phyloP scores from a whole-genome alignment of 2,888 invertebrate species.

The Aethes cnicana region DNA sequence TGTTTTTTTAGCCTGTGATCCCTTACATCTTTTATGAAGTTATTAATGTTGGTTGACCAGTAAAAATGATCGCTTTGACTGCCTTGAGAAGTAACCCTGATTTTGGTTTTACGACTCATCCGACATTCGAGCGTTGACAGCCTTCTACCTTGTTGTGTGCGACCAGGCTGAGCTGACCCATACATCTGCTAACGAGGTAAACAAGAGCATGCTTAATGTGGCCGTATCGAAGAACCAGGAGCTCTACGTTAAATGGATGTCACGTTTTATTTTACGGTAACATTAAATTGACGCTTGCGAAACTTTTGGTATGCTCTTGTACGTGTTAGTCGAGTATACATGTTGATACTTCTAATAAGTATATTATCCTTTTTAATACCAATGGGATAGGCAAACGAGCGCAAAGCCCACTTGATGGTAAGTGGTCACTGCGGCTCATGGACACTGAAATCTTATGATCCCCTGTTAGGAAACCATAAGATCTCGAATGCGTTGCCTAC shows the following conservation, averaged over 20 bases:
- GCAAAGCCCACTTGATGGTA: too few relatives aligned
- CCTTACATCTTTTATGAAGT: conserved; percentile 15
- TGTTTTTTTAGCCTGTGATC: conserved; percentile 1
- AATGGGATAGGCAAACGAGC: too few relatives aligned
- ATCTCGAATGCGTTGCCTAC: too few relatives aligned
- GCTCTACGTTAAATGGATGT: conserved; percentile 23
- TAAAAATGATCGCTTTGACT: conserved; percentile 29
- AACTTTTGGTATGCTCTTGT: conserved; percentile 11
- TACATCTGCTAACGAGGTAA: conserved; percentile 2
- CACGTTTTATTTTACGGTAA: conserved; percentile 31
- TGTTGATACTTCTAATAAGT: too few relatives aligned
- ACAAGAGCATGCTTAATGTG: conserved; percentile 1
- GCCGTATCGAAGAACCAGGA: conserved; percentile 1
- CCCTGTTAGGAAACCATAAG: too few relatives aligned
- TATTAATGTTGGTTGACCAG: conserved; percentile 14
- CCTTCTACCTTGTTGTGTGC: conserved; percentile 16
- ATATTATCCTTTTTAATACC: too few relatives aligned
- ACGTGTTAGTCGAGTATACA: conserved; percentile 7
- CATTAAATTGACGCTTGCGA: conserved; percentile 31
- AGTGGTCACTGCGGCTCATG: too few relatives aligned
- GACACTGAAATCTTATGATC: too few relatives aligned
- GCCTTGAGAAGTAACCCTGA: conserved; percentile 47
- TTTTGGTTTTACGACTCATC: conserved; percentile 48
- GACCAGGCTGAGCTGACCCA: conserved; percentile 21
- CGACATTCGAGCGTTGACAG: conserved; percentile 36